Conservation (phyloP, 2,888 invertebrate species). For the Diplolepis rosae region DNA sequence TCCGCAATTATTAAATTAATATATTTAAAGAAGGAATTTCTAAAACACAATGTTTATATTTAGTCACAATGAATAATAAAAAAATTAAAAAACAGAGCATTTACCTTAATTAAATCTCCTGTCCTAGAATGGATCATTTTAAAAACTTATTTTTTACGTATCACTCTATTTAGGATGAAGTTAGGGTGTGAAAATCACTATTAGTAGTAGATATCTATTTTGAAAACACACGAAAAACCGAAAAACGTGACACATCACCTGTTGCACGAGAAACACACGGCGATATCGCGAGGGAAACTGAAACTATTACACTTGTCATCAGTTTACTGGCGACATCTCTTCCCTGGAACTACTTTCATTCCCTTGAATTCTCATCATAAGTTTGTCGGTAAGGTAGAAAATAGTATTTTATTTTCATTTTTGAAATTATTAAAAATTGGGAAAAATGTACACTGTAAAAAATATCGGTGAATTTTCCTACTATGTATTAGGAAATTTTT, state of each 20-base stretch:
- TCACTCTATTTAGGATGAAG: not conserved
- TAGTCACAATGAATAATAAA: not conserved
- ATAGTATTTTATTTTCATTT: not conserved
- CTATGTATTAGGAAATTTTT: too few relatives aligned
- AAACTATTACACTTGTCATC: conserved; percentile 11
- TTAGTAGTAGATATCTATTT: not conserved
- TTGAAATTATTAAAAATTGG: too few relatives aligned
- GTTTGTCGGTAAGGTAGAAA: not conserved
- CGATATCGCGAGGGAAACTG: conserved; percentile 30
- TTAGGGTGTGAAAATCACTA: not conserved
- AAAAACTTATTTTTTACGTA: not conserved
- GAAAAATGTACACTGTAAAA: too few relatives aligned
- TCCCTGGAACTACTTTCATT: conserved; percentile 1
- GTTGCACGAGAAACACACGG: conserved; percentile 24
- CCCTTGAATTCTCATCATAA: not conserved
- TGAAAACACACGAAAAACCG: not conserved
- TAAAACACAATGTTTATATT: not conserved
- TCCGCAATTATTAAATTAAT: not conserved
- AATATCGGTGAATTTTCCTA: too few relatives aligned
- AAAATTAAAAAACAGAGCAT: not conserved
- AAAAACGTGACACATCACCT: conserved; percentile 21
- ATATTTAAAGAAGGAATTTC: not conserved
- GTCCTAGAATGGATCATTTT: not conserved
- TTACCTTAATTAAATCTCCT: not conserved
- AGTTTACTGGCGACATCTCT: conserved; percentile 8